Evolutionary conservation across 2,113 vertebrate species (phyloP).

Genomic region (Pomatostomus ruficeps): DNA sequence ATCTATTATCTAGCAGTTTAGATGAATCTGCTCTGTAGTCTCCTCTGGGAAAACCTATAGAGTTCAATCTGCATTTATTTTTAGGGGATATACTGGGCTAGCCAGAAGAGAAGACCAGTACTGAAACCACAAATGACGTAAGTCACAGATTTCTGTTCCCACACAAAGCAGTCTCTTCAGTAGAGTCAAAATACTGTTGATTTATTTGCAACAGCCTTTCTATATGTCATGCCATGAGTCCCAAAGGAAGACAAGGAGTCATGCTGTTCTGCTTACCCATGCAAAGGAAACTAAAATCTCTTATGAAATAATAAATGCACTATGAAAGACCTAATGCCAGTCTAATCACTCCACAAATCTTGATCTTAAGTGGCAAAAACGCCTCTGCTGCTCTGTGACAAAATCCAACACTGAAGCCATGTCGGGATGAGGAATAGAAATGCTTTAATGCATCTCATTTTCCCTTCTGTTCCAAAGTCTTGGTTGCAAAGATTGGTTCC

Average conservation of each 20-base stretch:
- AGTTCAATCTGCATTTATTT: not conserved
- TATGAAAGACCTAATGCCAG: not conserved
- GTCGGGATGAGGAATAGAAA: not conserved
- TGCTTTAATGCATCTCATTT: not conserved
- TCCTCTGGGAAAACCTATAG: not conserved
- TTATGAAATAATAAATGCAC: not conserved
- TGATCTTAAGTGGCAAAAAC: not conserved
- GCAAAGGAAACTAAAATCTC: not conserved
- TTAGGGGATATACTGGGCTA: not conserved
- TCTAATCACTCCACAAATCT: not conserved
- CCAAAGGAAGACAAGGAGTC: not conserved
- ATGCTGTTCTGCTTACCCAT: slow-evolving; percentile 3
- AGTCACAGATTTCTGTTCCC: not conserved
- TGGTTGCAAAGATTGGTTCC: not conserved
- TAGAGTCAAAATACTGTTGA: not conserved
- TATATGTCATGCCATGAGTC: not conserved
- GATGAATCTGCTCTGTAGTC: not conserved
- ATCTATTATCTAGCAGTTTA: not conserved
- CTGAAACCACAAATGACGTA: not conserved
- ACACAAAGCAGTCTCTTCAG: not conserved
- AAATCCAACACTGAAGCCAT: not conserved
- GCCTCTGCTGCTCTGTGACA: not conserved
- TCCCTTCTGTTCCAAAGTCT: not conserved
- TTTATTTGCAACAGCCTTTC: not conserved
- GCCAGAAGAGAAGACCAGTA: not conserved